phyloP scores from a whole-genome alignment of 2,797 vertebrate species.

The Novumbra hubbsi region DNA sequence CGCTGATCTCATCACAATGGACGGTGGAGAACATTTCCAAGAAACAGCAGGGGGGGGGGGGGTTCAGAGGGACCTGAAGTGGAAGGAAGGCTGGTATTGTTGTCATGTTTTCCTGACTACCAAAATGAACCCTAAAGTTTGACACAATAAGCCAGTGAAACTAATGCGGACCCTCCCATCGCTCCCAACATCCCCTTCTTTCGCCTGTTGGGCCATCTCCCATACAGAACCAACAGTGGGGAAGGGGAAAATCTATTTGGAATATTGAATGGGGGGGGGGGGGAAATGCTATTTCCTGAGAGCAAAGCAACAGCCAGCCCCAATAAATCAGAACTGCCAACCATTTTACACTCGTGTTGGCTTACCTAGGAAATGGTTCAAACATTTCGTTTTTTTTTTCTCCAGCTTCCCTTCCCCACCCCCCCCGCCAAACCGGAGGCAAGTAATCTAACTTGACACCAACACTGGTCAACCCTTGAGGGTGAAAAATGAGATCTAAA shows the following conservation, averaged over 20 bases:
- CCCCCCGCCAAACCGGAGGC: neutral
- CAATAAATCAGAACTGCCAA: neutral
- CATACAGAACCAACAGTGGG: neutral
- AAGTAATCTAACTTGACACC: constrained; percentile 20
- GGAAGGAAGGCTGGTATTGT: constrained; percentile 44
- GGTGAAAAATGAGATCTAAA: neutral
- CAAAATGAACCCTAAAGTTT: constrained; percentile 39
- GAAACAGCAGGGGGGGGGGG: constrained; percentile 50
- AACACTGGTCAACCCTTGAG: constrained; percentile 2
- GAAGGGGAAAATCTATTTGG: neutral
- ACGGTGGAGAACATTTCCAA: constrained; percentile 54
- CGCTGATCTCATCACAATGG: constrained; percentile 61
- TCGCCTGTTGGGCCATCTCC: neutral
- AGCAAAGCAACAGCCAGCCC: neutral
- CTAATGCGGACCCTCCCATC: neutral
- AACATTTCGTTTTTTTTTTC: neutral
- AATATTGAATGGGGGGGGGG: neutral
- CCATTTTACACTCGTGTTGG: neutral
- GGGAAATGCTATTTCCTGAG: neutral
- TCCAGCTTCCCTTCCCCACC: neutral
- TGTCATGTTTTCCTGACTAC: constrained; percentile 48
- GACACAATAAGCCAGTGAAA: constrained; percentile 34
- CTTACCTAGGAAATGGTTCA: neutral
- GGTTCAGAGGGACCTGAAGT: constrained; percentile 18
- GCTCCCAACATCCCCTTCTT: neutral